A percentile compares a stretch with the other conserved stretches of the same genome.
phyloP scores from a whole-genome alignment of 2,797 vertebrate species.

The Cirrhinus mrigala region DNA sequence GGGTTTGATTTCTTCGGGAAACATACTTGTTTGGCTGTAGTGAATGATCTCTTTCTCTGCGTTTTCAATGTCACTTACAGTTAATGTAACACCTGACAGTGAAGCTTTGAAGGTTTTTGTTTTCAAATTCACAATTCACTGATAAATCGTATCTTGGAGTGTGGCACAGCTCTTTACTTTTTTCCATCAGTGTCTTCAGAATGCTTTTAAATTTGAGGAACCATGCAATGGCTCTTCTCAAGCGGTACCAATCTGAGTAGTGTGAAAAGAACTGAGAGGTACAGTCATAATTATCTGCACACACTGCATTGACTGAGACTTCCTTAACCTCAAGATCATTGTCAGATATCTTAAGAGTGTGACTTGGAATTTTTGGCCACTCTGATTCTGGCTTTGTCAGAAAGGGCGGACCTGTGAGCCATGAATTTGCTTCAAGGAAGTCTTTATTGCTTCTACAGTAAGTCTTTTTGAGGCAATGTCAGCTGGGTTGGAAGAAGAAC shows the following conservation, averaged over 20 bases:
- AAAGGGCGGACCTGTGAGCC: too few relatives aligned
- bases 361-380: neutral
- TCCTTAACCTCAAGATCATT: neutral
- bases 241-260: neutral
- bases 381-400: too few relatives aligned
- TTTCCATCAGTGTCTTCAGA: neutral
- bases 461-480: neutral
- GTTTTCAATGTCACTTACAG: too few relatives aligned
- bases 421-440: neutral
- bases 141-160: neutral
- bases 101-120: neutral
- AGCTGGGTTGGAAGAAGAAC: neutral
- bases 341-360: neutral
- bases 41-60: too few relatives aligned
- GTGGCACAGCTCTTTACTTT: slow-evolving; percentile 8
- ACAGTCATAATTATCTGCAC: neutral
- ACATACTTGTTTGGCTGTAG: too few relatives aligned
- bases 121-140: neutral
- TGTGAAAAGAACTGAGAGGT: slow-evolving; percentile 14
- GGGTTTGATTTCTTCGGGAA: too few relatives aligned
- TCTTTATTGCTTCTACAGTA: neutral
- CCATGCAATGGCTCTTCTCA: neutral
- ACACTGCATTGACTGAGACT: neutral
- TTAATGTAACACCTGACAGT: neutral
- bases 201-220: slow-evolving; percentile 4